phyloP scores from a whole-genome alignment of 2,113 vertebrate genomes.

The Neodon shergylaensis region DNA sequence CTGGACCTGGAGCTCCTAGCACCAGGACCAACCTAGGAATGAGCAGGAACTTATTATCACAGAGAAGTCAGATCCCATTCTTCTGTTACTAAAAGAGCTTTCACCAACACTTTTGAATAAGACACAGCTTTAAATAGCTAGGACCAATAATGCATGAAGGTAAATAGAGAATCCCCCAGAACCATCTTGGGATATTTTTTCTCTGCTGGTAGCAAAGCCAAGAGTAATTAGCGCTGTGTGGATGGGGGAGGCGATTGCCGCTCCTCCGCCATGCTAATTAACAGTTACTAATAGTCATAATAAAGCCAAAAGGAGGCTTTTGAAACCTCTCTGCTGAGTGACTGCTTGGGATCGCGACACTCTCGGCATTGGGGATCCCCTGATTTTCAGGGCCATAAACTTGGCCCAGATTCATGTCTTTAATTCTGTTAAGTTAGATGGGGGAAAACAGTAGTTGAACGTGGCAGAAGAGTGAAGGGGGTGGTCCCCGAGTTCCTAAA shows the following conservation, averaged over 20 bases:
- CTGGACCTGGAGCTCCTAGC: not conserved
- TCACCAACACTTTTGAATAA: not conserved
- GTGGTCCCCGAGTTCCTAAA: not conserved
- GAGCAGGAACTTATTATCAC: not conserved
- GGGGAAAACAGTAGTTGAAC: not conserved
- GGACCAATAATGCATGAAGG: not conserved
- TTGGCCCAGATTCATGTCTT: not conserved
- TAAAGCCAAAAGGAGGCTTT: conserved; percentile 42
- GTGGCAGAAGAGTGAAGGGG: not conserved
- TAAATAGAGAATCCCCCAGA: conserved; percentile 40
- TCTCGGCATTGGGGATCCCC: rapidly evolving
- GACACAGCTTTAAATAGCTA: conserved; percentile 21
- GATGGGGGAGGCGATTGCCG: not conserved
- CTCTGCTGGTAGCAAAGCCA: conserved; percentile 54
- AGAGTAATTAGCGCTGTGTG: conserved; percentile 64
- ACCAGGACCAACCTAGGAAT: not conserved
- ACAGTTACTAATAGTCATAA: conserved; percentile 64
- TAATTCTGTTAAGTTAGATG: not conserved
- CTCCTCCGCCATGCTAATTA: conserved; percentile 57
- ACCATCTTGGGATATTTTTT: not conserved
- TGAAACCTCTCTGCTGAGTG: not conserved
- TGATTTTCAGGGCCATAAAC: not conserved
- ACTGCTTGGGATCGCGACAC: not conserved
- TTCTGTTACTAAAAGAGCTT: not conserved
- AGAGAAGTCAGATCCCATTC: not conserved